Evolutionary conservation across 1,140 invertebrate genomes (phyloP), one percentile per base, ranked within the genome.

Genomic region (Pteromalus puparum): DNA sequence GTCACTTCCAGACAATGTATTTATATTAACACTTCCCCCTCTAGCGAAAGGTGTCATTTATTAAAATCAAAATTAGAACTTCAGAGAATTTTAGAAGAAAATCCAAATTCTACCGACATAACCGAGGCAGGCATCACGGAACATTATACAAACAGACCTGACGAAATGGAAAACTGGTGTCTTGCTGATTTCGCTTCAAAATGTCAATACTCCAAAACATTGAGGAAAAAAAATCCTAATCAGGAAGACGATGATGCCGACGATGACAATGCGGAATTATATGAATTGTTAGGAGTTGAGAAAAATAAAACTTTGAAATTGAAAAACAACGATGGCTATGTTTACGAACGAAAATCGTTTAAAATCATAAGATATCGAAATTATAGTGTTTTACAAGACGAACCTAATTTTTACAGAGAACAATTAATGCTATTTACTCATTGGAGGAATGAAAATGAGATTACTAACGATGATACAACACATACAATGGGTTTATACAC

Each of bases 341-440:
- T 79, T 65, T 67, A 78, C 28, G 1, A 30, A 42, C 76, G 28
- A 38, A 72, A 81, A 28, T n/a, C 34, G n/a, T 21, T 1, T 18
- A 81, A 81, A 81, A 81, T 70, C 2, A 81, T 72, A 81, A 81
- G 68, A 81, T 81, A 81, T 21, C 34, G 77, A 46, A 79, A 79
- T 79, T 79, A 79, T 34, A 79, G 34, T 61, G 21, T 72, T 28
- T 6, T 68, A 26, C 67, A 81, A 81, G 61, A 81, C 24, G 30
- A 67, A 81, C 12, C 10, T n/a, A 81, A 81, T 26, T 68, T 38
- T 70, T 81, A 81, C 28, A 81, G 67, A 72, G 67, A 81, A 81
- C 67, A 81, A 72, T 72, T 81, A 18, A 70, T 81, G 79, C 38
- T 81, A 13, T 72, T 81, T 53, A 72, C 42, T 53, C 26, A 53